Evolutionary conservation across 2,797 vertebrate genomes (phyloP), one percentile per base, ranked within the genome.

Genomic region (Sebastes minor): DNA sequence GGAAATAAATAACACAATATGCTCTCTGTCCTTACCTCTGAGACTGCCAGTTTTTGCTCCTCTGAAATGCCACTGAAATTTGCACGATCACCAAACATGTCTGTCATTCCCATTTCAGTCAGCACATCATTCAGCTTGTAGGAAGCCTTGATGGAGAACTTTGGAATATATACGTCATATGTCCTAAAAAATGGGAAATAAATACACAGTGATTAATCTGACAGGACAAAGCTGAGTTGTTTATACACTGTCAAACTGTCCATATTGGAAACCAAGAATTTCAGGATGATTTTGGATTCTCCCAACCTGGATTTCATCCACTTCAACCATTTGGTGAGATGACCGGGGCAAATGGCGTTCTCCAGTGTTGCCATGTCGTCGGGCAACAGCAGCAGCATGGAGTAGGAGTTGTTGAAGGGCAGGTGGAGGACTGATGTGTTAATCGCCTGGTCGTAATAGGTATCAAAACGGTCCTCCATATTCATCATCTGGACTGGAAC

Each of bases 401-500:
- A 93, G 76, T 89, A 87, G 9, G 94, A 91, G 69, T 78, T 84
- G n/a, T 94, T 95, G 85, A 95, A 96, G 64, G 91, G 90, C 14
- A 96, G 93, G 68, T 88, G 86, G 62, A 96, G 93, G 70, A 95
- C 89, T 10, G 86, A 78, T 20, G 94, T 89, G 69, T 88, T 90
- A 4, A 94, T 80, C 0, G 66, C 18, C 4, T 64, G 53, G 69
- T 96, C 95, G 13, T 87, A 5, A 74, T 94, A 95, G 25, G 28
- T 33, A 1, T 84, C 9, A 80, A 95, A 81, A 0, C 0, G 0
- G 0, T 76, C 0, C 42, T 89, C 69, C 55, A 71, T 57, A 8
- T 81, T 67, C 96, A 96, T 96, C 95, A 96, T 96, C 84, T 94
- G 85, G 16, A 96, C 94, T 56, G 65, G 60, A 87, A 96, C 94